Evolutionary conservation across 2,888 invertebrate genomes (phyloP).

Genomic region (Drosophila histrio): DNA sequence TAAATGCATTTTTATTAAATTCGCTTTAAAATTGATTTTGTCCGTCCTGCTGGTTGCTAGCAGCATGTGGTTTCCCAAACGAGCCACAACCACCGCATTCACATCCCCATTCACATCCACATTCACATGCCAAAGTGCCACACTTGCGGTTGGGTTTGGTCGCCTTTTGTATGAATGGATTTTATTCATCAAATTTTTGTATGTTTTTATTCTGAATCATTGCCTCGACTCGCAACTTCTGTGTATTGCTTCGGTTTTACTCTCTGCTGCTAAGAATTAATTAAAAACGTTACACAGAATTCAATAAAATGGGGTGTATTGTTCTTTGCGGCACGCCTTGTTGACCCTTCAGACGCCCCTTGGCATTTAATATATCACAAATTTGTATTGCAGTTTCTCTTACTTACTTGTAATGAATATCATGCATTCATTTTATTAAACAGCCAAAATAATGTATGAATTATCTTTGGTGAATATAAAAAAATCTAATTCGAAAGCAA

Average conservation of each 20-base stretch:
- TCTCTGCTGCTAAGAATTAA: constrained; percentile 62
- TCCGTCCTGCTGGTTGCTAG: constrained; percentile 24
- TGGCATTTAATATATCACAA: constrained; percentile 36
- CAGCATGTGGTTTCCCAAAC: constrained; percentile 62
- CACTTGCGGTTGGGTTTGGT: constrained; percentile 47
- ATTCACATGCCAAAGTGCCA: constrained; percentile 37
- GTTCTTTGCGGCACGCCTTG: constrained; percentile 37
- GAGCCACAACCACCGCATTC: constrained; percentile 33
- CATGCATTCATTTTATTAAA: not conserved
- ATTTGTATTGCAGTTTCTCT: not conserved
- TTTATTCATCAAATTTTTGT: constrained; percentile 64
- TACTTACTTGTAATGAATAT: not conserved
- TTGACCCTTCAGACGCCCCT: constrained; percentile 35
- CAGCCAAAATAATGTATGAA: not conserved
- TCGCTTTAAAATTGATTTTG: constrained; percentile 72
- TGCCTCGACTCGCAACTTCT: constrained; percentile 17
- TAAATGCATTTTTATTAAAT: constrained; percentile 72
- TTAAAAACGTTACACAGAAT: constrained; percentile 62
- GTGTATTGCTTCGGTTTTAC: constrained; percentile 3
- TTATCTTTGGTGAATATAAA: not conserved
- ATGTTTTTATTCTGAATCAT: constrained; percentile 56
- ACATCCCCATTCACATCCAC: constrained; percentile 17
- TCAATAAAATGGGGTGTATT: constrained; percentile 59
- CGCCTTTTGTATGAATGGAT: constrained; percentile 69
- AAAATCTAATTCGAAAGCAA: not conserved